Evolutionary conservation across 2,797 vertebrate species (phyloP).

Genomic region (Stomatorhinus walkeri): DNA sequence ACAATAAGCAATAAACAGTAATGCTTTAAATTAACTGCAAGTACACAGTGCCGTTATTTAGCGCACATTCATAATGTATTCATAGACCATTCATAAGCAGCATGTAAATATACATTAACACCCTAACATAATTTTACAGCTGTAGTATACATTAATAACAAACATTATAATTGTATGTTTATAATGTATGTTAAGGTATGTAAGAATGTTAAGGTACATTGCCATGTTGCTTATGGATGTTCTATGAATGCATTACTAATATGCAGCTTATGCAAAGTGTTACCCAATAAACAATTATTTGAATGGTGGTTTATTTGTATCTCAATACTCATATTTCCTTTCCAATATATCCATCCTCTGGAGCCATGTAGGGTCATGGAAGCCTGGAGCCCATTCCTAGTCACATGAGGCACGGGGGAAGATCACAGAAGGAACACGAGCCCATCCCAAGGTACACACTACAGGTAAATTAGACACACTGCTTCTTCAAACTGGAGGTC

Average conservation of each 20-base stretch:
- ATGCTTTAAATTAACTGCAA: not conserved
- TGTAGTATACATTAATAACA: not conserved
- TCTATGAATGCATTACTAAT: not conserved
- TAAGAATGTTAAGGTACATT: not conserved
- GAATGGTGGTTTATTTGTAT: not conserved
- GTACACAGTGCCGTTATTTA: not conserved
- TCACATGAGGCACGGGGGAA: not conserved
- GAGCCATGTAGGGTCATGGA: not conserved
- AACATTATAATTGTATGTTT: not conserved
- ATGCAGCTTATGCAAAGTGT: not conserved
- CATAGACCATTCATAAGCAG: not conserved
- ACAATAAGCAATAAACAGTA: not conserved
- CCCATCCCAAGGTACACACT: not conserved
- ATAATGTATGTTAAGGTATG: not conserved
- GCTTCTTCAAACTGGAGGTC: not conserved
- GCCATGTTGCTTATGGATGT: not conserved
- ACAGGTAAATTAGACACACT: not conserved
- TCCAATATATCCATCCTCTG: not conserved
- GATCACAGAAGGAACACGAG: not conserved
- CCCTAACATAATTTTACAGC: not conserved
- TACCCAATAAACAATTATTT: not conserved
- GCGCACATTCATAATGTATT: not conserved
- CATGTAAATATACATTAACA: not conserved
- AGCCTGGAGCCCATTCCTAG: not conserved
- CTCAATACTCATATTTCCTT: not conserved